Evolutionary conservation across 1,140 invertebrate species (phyloP).

Genomic region (Vollenhovia emeryi): DNA sequence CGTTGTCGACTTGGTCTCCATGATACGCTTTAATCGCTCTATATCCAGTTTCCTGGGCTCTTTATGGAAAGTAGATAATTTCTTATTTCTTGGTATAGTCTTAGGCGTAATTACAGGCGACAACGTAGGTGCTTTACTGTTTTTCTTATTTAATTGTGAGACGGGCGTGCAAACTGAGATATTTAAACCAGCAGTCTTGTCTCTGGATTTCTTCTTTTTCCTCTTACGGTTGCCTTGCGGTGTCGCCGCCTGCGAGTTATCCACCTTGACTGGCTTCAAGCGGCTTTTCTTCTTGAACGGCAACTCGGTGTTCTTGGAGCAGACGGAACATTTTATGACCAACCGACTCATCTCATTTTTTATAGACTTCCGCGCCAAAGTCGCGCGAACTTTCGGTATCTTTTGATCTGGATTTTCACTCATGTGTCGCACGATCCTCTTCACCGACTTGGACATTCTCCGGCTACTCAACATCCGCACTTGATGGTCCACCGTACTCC

Average conservation of each 20-base stretch:
- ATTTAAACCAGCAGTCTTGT: slow-evolving; percentile 81
- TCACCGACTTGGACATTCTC: slow-evolving; percentile 67
- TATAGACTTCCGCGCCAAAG: slow-evolving; percentile 73
- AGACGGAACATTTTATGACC: slow-evolving; percentile 77
- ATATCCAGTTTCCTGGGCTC: slow-evolving; percentile 74
- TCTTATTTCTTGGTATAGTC: slow-evolving; percentile 26
- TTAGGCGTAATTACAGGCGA: not conserved
- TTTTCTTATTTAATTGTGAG: slow-evolving; percentile 27
- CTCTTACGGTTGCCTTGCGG: slow-evolving; percentile 44
- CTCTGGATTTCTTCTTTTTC: slow-evolving; percentile 79
- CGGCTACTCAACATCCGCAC: slow-evolving; percentile 73
- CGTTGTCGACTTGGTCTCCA: slow-evolving; percentile 61
- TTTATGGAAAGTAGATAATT: slow-evolving; percentile 56
- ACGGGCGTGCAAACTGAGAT: slow-evolving; percentile 64
- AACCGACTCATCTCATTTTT: slow-evolving; percentile 78
- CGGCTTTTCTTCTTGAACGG: slow-evolving; percentile 74
- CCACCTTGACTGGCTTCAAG: slow-evolving; percentile 14
- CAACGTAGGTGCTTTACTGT: not conserved
- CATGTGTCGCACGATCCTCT: slow-evolving; percentile 65
- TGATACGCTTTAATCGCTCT: slow-evolving; percentile 70
- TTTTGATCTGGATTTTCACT: slow-evolving; percentile 43
- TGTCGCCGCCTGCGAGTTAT: not conserved
- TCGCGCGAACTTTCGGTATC: slow-evolving; percentile 70
- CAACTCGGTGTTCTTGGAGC: slow-evolving; percentile 72
- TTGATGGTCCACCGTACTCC: slow-evolving; percentile 72